Base-by-base conservation (phyloP, 2,113 vertebrate species). In the Antechinus stuartii region DNA sequence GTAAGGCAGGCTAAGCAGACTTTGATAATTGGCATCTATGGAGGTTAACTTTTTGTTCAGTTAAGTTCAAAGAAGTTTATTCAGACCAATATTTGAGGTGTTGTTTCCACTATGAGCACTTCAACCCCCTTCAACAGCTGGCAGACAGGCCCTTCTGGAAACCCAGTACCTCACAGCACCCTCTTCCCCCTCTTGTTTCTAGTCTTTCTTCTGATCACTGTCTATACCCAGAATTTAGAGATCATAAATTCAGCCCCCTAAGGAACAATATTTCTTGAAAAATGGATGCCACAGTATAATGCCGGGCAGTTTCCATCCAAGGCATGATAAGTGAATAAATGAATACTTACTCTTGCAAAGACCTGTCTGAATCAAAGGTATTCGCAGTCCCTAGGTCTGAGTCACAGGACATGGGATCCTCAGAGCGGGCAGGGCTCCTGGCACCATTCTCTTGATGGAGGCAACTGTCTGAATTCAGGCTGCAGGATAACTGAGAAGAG, bases 401-500 rank as follows among this genome's bases (percentile, higher is more conserved):
- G 97, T 99, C 98, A 0, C 97, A 98, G 27, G 98, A 99, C 97
- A 99, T 99, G 49, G 97, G 98, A 94, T 99, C 99, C 90, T 98
- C 98, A 0, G 76, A 10, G 0, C 2, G 98, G 25, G 99, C 98
- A 0, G 98, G 98, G 91, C 99, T 99, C 95, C 98, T 98, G 95
- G 96, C 93, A 2, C 98, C 98, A 90, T 97, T 99, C 0, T 98
- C 98, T 1, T 99, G 99, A 26, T 98, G 98, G 3, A 99, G 89
- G 95, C 99, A 98, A 96, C 99, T 98, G 90, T 99, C 99, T 0
- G 99, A 99, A 97, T 99, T 99, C 24, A 99, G 97, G 97, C 99
- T 99, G 98, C 99, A 99, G 30, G 99, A 99, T 10, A 99, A 99
- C 98, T 99, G 99, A 0, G 99, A 99, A 0, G 99, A 99, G 2